These are phyloP conservation scores for Suillia variegata DNA, from an alignment of 2,888 invertebrate species.

Conservation along the genomic window DNA sequence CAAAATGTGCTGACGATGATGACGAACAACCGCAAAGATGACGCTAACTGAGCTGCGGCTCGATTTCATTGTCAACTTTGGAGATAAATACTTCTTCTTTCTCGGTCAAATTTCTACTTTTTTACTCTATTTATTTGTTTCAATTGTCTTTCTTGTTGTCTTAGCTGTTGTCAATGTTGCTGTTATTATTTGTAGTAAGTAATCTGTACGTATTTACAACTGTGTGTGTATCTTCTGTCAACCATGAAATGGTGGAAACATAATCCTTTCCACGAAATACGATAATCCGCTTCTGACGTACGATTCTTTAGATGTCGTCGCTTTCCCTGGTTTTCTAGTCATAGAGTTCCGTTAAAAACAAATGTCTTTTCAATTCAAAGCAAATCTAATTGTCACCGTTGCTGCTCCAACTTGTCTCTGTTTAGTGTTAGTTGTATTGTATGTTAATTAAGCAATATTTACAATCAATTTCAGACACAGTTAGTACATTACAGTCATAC, in stretches of 20 bases:
- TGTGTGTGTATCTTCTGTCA: background rate
- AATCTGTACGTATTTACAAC: too few relatives aligned
- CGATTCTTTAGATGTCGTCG: background rate
- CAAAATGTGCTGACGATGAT: background rate
- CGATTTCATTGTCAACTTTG: background rate
- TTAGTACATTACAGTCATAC: too few relatives aligned
- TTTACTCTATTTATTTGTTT: background rate
- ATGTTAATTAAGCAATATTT: too few relatives aligned
- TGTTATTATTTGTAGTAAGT: too few relatives aligned
- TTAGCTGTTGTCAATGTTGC: background rate
- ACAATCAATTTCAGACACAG: too few relatives aligned
- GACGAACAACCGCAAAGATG: background rate
- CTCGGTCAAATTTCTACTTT: constrained; percentile 2
- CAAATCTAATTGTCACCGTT: too few relatives aligned
- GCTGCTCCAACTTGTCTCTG: too few relatives aligned
- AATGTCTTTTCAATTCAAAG: too few relatives aligned
- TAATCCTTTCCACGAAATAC: background rate
- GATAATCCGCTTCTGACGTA: background rate
- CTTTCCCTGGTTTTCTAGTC: too few relatives aligned
- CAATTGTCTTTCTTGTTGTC: background rate
- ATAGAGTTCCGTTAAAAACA: too few relatives aligned
- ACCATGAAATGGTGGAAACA: background rate
- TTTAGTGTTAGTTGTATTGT: too few relatives aligned
- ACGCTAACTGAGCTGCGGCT: background rate
- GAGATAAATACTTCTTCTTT: too few relatives aligned